Conservation (phyloP, 2,113 vertebrate genomes). For the Zeus faber region DNA sequence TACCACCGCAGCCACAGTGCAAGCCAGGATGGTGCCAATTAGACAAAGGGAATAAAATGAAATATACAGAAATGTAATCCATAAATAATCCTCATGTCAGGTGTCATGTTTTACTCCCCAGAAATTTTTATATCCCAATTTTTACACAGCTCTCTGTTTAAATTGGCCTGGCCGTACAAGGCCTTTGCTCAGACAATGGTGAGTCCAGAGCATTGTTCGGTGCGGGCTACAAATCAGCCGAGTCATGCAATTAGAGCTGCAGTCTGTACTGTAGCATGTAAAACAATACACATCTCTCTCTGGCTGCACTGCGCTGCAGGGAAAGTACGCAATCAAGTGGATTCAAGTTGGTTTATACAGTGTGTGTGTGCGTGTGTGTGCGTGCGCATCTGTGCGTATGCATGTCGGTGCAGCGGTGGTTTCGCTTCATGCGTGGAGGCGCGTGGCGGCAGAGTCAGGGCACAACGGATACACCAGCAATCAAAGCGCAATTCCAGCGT, state of each 20-base stretch:
- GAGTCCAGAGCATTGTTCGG: constrained; percentile 12
- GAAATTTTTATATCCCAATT: constrained; percentile 27
- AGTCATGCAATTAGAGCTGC: constrained; percentile 9
- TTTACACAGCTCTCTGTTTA: constrained; percentile 27
- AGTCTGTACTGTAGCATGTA: not conserved
- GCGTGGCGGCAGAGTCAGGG: too few relatives aligned
- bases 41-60: constrained; percentile 46
- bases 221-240: constrained; percentile 17
- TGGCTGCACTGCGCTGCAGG: too few relatives aligned
- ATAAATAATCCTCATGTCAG: constrained; percentile 46
- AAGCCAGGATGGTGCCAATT: constrained; percentile 45
- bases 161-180: constrained; percentile 11
- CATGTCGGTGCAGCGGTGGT: not conserved
- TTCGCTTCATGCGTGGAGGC: too few relatives aligned
- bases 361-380: not conserved
- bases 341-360: constrained; percentile 1
- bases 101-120: constrained; percentile 27
- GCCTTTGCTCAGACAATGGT: constrained; percentile 11
- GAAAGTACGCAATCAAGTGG: not conserved
- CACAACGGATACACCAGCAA: constrained; percentile 2
- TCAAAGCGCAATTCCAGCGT: not conserved
- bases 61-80: constrained; percentile 36
- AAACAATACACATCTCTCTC: not conserved
- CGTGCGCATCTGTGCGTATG: not conserved
- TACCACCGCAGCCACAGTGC: constrained; percentile 13